Percentiles rank a stretch among this genome's conserved stretches.
phyloP scores from a whole-genome alignment of 2,113 vertebrate genomes.

The Phrynosoma blainvillii region DNA sequence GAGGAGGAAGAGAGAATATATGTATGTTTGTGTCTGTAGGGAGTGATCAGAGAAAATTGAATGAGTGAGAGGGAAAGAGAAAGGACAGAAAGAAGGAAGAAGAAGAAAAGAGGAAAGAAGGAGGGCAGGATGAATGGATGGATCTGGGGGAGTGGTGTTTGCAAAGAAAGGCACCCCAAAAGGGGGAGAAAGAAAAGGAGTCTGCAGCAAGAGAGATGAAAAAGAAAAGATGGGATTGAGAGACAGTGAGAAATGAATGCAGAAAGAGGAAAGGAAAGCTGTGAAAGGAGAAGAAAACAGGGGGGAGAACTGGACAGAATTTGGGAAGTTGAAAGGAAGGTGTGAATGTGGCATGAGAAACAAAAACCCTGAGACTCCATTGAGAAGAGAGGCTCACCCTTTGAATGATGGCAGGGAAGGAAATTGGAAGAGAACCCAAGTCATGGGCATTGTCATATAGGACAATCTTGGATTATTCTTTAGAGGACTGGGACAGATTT shows the following conservation, averaged over 20 bases:
- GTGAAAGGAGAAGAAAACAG: neutral
- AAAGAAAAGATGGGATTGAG: too few species aligned
- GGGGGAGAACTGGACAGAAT: neutral
- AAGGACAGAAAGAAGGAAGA: neutral
- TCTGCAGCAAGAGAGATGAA: too few species aligned
- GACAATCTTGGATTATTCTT: neutral
- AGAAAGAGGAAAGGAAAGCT: too few species aligned
- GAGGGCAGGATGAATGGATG: too few species aligned
- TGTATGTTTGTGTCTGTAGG: too few species aligned
- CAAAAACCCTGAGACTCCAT: neutral
- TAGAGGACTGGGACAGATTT: neutral
- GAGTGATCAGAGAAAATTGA: too few species aligned
- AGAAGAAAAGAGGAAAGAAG: neutral
- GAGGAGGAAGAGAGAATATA: neutral
- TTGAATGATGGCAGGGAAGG: neutral
- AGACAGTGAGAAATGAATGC: too few species aligned
- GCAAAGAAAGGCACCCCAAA: neutral
- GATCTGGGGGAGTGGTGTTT: too few species aligned
- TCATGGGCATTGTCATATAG: neutral
- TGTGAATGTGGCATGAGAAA: too few species aligned
- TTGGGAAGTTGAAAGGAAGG: too few species aligned
- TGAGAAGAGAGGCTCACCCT: neutral
- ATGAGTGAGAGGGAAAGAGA: too few species aligned
- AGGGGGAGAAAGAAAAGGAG: too few species aligned
- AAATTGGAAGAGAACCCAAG: neutral